Conservation (phyloP, 2,797 vertebrate genomes). For the Macropodus opercularis region DNA sequence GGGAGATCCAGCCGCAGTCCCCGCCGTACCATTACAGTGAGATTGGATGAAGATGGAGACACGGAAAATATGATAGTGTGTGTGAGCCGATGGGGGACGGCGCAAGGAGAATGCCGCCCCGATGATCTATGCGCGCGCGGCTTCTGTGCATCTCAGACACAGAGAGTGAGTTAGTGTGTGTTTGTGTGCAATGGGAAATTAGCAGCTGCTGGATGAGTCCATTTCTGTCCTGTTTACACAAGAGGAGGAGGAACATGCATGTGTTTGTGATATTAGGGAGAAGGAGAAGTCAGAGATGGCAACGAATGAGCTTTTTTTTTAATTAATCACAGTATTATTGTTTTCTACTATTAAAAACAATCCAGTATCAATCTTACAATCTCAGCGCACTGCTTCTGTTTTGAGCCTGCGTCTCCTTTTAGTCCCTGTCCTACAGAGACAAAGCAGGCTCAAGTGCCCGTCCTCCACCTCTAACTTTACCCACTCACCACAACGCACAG, state of each 20-base stretch:
- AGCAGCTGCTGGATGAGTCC: constrained; percentile 61
- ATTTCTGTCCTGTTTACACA: constrained; percentile 62
- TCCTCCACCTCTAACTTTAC: constrained; percentile 81
- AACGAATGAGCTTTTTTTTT: constrained; percentile 19
- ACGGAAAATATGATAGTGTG: constrained; percentile 75
- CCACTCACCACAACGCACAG: constrained; percentile 79
- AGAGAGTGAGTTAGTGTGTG: constrained; percentile 19
- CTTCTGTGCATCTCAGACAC: constrained; percentile 16
- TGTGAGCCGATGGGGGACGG: constrained; percentile 70
- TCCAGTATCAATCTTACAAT: constrained; percentile 6
- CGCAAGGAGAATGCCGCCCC: constrained; percentile 66
- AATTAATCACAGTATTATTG: constrained; percentile 19
- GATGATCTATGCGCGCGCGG: constrained; percentile 57
- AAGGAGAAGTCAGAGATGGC: constrained; percentile 30
- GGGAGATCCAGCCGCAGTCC: constrained; percentile 77
- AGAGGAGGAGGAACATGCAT: constrained; percentile 28
- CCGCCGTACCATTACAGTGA: constrained; percentile 77
- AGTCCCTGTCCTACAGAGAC: constrained; percentile 55
- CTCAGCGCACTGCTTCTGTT: constrained; percentile 31
- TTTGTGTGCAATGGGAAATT: constrained; percentile 60
- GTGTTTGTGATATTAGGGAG: constrained; percentile 41
- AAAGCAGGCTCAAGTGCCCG: constrained; percentile 64
- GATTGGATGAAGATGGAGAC: constrained; percentile 82
- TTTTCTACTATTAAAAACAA: constrained; percentile 18
- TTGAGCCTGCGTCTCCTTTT: constrained; percentile 30